Conservation (phyloP, 1,140 invertebrate species). For the Bemisia tabaci region DNA sequence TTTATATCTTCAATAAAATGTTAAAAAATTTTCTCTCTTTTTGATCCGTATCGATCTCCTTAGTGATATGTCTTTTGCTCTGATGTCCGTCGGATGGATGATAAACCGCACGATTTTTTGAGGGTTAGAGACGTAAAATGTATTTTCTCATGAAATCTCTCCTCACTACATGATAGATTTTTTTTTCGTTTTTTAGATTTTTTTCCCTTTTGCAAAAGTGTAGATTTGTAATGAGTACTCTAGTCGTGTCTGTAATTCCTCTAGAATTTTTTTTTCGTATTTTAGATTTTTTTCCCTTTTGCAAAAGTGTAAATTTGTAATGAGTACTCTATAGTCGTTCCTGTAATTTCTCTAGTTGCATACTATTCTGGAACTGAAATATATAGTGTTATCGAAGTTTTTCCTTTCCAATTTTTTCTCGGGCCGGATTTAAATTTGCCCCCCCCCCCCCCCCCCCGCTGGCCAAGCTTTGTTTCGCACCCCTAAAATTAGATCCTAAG, state of each 20-base stretch:
- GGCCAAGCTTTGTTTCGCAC: not conserved
- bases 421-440: not conserved
- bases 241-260: not conserved
- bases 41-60: not conserved
- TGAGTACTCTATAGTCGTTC: too few relatives aligned
- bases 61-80: not conserved
- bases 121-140: not conserved
- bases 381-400: too few relatives aligned
- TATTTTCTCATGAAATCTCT: not conserved
- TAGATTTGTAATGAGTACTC: not conserved
- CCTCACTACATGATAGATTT: not conserved
- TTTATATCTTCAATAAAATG: not conserved
- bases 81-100: not conserved
- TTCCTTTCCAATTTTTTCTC: not conserved
- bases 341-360: too few relatives aligned
- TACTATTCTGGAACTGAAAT: too few relatives aligned
- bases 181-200: not conserved
- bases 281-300: not conserved
- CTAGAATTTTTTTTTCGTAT: too few relatives aligned
- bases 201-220: not conserved
- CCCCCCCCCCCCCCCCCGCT: not conserved
- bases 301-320: not conserved
- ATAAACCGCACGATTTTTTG: not conserved
- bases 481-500: too few relatives aligned
- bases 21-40: not conserved